A percentile compares a stretch with the other conserved stretches of the same genome.
Conservation (phyloP, 2,888 invertebrate genomes). For the Synanthedon tipuliformis region DNA sequence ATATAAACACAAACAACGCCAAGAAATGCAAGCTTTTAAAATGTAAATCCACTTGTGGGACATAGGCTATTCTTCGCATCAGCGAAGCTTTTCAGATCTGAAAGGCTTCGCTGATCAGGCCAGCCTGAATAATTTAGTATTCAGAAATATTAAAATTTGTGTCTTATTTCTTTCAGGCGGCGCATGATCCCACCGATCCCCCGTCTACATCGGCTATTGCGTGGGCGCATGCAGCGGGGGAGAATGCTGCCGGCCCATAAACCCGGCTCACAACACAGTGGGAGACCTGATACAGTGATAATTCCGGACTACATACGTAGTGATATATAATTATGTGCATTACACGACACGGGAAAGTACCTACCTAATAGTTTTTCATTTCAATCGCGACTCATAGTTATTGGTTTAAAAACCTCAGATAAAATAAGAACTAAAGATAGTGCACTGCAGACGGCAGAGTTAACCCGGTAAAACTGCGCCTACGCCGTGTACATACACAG, state of each 20-base stretch:
- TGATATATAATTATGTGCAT: slow-evolving; percentile 2
- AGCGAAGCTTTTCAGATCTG: no score
- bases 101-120: no score
- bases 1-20: no score
- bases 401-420: background rate
- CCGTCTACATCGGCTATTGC: slow-evolving; percentile 26
- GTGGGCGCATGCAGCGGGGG: slow-evolving; percentile 9
- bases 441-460: background rate
- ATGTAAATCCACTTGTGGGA: no score
- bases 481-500: no score
- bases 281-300: slow-evolving; percentile 15
- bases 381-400: background rate
- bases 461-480: no score
- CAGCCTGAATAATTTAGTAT: no score
- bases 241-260: slow-evolving; percentile 26
- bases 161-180: slow-evolving; percentile 41
- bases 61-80: no score
- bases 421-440: background rate
- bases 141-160: no score
- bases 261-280: slow-evolving; percentile 15
- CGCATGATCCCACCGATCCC: slow-evolving; percentile 44
- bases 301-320: slow-evolving; percentile 12
- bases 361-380: slow-evolving; percentile 1
- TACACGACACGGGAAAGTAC: background rate
- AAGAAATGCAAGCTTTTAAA: no score